Percentiles rank a stretch among this genome's conserved stretches.
Evolutionary conservation across 1,140 invertebrate species (phyloP).

Genomic region (Ylistrum balloti): DNA sequence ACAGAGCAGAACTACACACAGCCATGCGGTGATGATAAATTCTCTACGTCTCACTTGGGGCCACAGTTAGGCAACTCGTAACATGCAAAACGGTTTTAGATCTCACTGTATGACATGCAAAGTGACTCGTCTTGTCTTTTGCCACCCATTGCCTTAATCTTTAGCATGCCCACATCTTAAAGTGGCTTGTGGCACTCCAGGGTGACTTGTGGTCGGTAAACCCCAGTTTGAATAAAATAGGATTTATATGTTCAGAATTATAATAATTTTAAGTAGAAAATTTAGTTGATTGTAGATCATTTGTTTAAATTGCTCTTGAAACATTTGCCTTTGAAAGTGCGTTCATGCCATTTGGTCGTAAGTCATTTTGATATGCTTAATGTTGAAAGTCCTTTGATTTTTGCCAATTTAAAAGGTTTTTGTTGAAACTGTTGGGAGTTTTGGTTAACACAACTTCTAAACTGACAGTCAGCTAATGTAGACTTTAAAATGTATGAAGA

Average conservation of each 20-base stretch:
- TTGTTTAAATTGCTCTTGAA: not conserved
- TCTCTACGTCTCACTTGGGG: not conserved
- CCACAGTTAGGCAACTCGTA: slow-evolving; percentile 32
- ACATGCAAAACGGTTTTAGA: slow-evolving; percentile 38
- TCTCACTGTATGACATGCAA: slow-evolving; percentile 27
- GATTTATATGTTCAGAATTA: not conserved
- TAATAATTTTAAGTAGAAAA: not conserved
- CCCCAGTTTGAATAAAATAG: slow-evolving; percentile 34
- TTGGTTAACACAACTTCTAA: too few species aligned
- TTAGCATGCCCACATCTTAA: not conserved
- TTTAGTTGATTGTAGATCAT: not conserved
- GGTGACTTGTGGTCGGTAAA: not conserved
- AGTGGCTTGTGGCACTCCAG: slow-evolving; percentile 6
- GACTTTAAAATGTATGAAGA: too few species aligned
- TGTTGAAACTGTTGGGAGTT: too few species aligned
- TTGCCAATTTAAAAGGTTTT: slow-evolving; percentile 14
- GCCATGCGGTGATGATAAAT: not conserved
- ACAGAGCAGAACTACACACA: not conserved
- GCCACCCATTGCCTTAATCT: not conserved
- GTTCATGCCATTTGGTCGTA: not conserved
- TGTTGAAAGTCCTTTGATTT: not conserved
- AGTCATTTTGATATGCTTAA: not conserved
- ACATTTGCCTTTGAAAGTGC: slow-evolving; percentile 6
- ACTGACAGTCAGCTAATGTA: too few species aligned
- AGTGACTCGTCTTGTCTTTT: slow-evolving; percentile 14